Evolutionary conservation across 2,797 vertebrate genomes (phyloP).

Genomic region (Phataginus tetradactyla): DNA sequence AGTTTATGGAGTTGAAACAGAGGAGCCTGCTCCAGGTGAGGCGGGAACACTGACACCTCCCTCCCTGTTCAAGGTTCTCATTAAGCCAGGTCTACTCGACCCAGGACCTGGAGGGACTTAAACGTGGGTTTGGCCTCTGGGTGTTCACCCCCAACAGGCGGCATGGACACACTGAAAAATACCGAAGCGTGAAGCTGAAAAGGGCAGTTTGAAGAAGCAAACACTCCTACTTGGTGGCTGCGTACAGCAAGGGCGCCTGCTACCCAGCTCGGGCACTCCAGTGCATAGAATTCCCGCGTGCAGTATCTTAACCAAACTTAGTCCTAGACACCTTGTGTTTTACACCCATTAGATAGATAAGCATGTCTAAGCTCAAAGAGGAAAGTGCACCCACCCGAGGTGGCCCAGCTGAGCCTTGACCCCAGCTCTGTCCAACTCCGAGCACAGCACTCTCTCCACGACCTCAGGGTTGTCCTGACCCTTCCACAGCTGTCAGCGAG

Average conservation of each 20-base stretch:
- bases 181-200: not conserved
- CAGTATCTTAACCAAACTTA: accelerated
- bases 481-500: accelerated
- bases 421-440: not conserved
- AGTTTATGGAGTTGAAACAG: conserved; percentile 59
- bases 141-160: not conserved
- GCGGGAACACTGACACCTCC: not conserved
- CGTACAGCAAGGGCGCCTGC: accelerated
- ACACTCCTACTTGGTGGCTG: not conserved
- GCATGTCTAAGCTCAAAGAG: not conserved
- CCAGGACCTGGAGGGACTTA: not conserved
- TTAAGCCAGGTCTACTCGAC: not conserved
- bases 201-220: not conserved
- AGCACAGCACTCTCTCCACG: not conserved
- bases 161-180: accelerated
- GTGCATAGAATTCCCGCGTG: accelerated
- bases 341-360: not conserved
- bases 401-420: not conserved
- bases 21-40: conserved; percentile 50
- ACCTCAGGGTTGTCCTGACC: not conserved
- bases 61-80: not conserved
- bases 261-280: accelerated
- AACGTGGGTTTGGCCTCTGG: not conserved
- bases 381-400: not conserved
- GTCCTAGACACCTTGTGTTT: not conserved